These are phyloP conservation scores for Alces alces DNA, from an alignment of 2,113 vertebrate species.

Conservation along the genomic window DNA sequence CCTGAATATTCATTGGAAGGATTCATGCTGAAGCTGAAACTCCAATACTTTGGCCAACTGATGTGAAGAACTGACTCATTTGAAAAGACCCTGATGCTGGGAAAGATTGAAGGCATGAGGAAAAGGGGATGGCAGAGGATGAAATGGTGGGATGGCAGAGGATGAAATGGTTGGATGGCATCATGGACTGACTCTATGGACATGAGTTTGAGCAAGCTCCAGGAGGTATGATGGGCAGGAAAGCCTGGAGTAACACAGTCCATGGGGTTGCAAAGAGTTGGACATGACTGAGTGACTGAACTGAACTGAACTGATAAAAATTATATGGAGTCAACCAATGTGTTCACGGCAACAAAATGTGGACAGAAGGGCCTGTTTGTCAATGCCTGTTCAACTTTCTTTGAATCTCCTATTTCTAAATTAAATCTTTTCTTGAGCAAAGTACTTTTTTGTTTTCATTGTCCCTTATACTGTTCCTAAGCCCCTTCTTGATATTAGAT, in stretches of 20 bases:
- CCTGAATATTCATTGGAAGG: not conserved
- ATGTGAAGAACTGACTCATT: not conserved
- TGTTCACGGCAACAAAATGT: not conserved
- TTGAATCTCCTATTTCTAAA: not conserved
- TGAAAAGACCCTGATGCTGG: not conserved
- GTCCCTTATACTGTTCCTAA: not conserved
- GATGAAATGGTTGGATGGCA: not conserved
- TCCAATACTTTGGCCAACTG: not conserved
- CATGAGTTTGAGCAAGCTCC: not conserved
- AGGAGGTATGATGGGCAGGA: not conserved
- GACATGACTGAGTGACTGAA: not conserved
- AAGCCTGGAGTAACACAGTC: not conserved
- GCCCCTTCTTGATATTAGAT: not conserved
- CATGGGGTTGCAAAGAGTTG: not conserved
- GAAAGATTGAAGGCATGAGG: not conserved
- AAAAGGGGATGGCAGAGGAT: not conserved
- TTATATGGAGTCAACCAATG: accelerated
- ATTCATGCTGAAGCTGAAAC: not conserved
- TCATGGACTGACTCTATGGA: not conserved
- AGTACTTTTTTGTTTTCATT: not conserved
- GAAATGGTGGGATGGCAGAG: not conserved
- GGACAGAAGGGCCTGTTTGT: not conserved
- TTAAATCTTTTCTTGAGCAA: not conserved
- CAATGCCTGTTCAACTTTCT: not conserved
- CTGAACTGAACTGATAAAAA: not conserved